A percentile compares a stretch with the other conserved stretches of the same genome.
phyloP scores from a whole-genome alignment of 2,113 vertebrate species.

The Tetrax tetrax region DNA sequence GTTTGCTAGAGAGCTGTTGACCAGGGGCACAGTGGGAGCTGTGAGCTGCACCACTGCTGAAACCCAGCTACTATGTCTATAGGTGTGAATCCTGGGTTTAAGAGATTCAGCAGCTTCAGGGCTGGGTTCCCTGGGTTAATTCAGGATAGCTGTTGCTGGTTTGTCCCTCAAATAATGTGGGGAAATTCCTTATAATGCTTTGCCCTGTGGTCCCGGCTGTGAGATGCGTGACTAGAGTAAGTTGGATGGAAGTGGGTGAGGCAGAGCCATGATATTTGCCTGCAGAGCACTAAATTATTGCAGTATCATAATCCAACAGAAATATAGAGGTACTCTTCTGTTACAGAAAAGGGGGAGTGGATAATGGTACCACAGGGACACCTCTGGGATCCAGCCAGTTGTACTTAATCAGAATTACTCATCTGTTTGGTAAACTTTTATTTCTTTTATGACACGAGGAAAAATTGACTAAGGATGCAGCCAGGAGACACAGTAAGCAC shows the following conservation, averaged over 20 bases:
- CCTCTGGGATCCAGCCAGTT: slow-evolving; percentile 40
- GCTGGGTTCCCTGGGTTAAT: not conserved
- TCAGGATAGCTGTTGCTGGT: not conserved
- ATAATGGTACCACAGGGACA: not conserved
- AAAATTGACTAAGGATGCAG: slow-evolving; percentile 29
- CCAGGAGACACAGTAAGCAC: slow-evolving; percentile 28
- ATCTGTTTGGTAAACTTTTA: slow-evolving; percentile 64
- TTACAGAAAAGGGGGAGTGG: not conserved
- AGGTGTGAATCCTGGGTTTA: not conserved
- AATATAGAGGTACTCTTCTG: not conserved
- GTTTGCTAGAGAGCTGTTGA: not conserved
- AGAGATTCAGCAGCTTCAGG: not conserved
- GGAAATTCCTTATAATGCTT: not conserved
- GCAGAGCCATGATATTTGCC: not conserved
- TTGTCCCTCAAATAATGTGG: not conserved
- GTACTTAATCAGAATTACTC: slow-evolving; percentile 63
- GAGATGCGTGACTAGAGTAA: not conserved
- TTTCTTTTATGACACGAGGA: slow-evolving; percentile 57
- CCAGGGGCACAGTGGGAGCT: not conserved
- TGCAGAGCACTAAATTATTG: not conserved
- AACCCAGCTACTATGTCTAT: not conserved
- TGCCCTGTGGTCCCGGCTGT: not conserved
- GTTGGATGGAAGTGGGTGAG: not conserved
- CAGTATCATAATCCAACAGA: not conserved
- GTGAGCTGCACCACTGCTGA: not conserved